phyloP scores from a whole-genome alignment of 2,888 invertebrate species.

The Trachelus troglodyta region DNA sequence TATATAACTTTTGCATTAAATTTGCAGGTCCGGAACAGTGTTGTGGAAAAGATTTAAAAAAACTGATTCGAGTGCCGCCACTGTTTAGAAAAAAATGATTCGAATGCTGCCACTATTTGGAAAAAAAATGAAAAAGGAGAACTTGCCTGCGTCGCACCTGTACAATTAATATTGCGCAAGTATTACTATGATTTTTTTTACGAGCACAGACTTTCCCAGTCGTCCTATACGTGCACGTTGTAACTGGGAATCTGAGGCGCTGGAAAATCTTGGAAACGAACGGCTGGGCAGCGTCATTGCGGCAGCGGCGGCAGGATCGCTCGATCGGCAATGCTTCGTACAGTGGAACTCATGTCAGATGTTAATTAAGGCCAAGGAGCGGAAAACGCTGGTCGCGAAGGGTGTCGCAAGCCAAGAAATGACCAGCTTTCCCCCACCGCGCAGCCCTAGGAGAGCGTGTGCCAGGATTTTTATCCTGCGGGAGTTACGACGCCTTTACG shows the following conservation, averaged over 20 bases:
- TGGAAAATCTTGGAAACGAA: conserved; percentile 29
- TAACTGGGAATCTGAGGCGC: background rate
- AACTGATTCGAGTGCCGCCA: too few relatives aligned
- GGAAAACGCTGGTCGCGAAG: conserved; percentile 50
- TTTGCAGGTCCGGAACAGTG: background rate
- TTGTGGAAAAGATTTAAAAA: too few relatives aligned
- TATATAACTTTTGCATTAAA: background rate
- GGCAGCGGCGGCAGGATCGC: conserved; percentile 15
- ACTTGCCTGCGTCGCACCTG: background rate
- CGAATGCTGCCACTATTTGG: background rate
- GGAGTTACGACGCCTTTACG: conserved; percentile 52
- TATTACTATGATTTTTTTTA: background rate
- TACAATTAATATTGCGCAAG: background rate
- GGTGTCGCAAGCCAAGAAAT: conserved; percentile 59
- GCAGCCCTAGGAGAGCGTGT: conserved; percentile 42
- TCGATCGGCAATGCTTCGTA: conserved; percentile 38
- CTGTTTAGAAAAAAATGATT: background rate
- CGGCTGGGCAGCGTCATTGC: background rate
- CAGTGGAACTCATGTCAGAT: conserved; percentile 56
- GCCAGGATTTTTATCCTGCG: conserved; percentile 55
- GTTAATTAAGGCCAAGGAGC: conserved; percentile 64
- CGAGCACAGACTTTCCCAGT: background rate
- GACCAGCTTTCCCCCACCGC: conserved; percentile 29
- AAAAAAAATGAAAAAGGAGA: conserved; percentile 6
- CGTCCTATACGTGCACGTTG: background rate